Conservation (phyloP, 2,888 invertebrate genomes). For the Amphipoea oculea region DNA sequence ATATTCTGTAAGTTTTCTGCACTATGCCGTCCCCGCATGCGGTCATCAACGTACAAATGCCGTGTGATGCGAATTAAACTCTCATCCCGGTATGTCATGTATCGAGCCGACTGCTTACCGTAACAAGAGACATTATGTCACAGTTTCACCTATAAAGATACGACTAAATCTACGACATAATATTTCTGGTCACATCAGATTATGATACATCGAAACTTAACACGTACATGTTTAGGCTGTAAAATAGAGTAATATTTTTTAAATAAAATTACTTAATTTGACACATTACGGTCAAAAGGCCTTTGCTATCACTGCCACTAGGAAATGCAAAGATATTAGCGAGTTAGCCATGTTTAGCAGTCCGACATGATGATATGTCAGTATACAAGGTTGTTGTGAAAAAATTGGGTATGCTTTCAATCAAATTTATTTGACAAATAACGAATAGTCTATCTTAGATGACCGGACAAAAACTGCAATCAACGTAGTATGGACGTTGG, state of each 20-base stretch:
- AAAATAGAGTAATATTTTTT: conserved; percentile 20
- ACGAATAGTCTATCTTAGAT: conserved; percentile 75
- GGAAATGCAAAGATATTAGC: conserved; percentile 2
- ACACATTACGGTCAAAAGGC: conserved; percentile 26
- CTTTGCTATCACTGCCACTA: conserved; percentile 45
- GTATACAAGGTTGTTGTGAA: background rate
- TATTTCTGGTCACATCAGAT: conserved; percentile 2
- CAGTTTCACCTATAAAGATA: background rate
- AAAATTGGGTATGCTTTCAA: background rate
- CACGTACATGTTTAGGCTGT: conserved; percentile 25
- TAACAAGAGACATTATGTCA: conserved; percentile 4
- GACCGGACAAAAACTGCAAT: conserved; percentile 88
- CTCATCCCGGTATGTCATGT: conserved; percentile 7
- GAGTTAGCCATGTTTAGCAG: background rate
- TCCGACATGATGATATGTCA: background rate
- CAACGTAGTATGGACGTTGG: conserved; percentile 84
- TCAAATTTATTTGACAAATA: background rate
- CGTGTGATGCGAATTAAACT: background rate
- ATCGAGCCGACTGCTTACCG: conserved; percentile 33
- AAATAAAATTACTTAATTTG: conserved; percentile 17
- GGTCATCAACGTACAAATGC: conserved; percentile 10
- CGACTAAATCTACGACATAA: background rate
- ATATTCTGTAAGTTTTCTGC: conserved; percentile 20
- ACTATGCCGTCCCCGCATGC: conserved; percentile 37
- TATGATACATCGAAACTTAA: conserved; percentile 34